Base-by-base conservation (phyloP, 2,797 vertebrate genomes). In the Prunella strophiata region DNA sequence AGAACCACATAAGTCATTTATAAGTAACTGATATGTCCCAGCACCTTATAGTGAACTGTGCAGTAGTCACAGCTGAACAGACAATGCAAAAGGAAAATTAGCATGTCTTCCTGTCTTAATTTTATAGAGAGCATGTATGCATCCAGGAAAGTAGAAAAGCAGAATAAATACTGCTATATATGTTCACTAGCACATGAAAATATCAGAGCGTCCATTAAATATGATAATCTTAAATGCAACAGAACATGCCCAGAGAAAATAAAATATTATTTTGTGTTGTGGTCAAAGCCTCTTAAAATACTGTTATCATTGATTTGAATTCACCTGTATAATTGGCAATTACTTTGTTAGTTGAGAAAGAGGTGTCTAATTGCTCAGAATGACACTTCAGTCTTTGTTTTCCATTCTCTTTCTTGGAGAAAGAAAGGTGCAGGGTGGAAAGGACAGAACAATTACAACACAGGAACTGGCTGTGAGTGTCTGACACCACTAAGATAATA, bases 1-100 rank as follows among this genome's bases (percentile, higher is more conserved):
- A 95, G 96, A 91, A 81, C 55, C 67, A 74, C 90, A 78, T 63
- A 93, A 96, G 89, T 92, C 52, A 86, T 89, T 87, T 74, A 84
- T 89, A 93, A 92, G 93, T 87, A 97, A 94, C 5, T 48, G 91
- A 82, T 91, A 79, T 11, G 62, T 50, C 70, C 84, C 68, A 67
- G 78, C 74, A 79, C 74, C 70, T 92, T 62, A 25, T 0, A 85
- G 52, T 5, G 1, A 6, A 18, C 67, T 47, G n/a, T 19, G 57
- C 61, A 47, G 32, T 45, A 68, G 15, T 82, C 62, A 62, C 58
- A 62, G 61, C 66, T 75, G 34, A 90, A 80, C 43, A 65, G 75
- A 26, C 20, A 62, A 62, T n/a, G 59, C 30, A 40, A 80, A 84
- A 95, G 40, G 47, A 76, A 71, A 70, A 88, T 42, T 16, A 80